Percentiles rank a stretch among this genome's conserved stretches.
Evolutionary conservation across 2,797 vertebrate genomes (phyloP).

Genomic region (Macrochelys suwanniensis): DNA sequence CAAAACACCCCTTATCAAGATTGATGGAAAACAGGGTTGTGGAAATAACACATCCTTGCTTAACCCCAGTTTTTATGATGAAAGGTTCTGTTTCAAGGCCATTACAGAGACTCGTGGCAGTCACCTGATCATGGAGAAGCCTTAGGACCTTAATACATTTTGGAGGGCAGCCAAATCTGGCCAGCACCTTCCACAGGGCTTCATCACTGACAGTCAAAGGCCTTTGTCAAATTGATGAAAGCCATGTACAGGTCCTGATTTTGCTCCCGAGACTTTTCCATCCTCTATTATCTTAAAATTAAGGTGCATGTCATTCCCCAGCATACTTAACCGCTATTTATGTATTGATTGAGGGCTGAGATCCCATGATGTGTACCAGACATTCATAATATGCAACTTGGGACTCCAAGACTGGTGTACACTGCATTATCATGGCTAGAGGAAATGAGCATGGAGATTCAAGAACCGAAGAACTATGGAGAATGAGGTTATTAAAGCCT

Average conservation of each 20-base stretch:
- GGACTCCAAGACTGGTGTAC: not conserved
- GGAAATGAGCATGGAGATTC: not conserved
- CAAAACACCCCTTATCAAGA: slow-evolving; percentile 1
- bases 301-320: not conserved
- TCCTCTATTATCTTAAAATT: not conserved
- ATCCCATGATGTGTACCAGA: not conserved
- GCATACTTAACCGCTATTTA: not conserved
- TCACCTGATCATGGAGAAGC: too few species aligned
- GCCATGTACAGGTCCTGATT: too few species aligned
- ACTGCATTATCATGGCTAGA: not conserved
- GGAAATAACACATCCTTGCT: too few species aligned
- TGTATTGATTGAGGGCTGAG: not conserved
- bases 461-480: not conserved
- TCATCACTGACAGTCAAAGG: too few species aligned
- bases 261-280: too few species aligned
- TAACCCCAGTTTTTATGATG: too few species aligned
- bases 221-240: too few species aligned
- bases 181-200: too few species aligned
- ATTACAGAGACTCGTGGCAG: too few species aligned
- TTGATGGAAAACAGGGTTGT: not conserved
- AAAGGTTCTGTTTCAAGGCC: too few species aligned
- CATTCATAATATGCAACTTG: not conserved
- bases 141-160: too few species aligned
- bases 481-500: not conserved
- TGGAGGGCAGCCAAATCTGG: too few species aligned